Evolutionary conservation across 1,140 invertebrate genomes (phyloP).

Genomic region (Diuraphis noxia): DNA sequence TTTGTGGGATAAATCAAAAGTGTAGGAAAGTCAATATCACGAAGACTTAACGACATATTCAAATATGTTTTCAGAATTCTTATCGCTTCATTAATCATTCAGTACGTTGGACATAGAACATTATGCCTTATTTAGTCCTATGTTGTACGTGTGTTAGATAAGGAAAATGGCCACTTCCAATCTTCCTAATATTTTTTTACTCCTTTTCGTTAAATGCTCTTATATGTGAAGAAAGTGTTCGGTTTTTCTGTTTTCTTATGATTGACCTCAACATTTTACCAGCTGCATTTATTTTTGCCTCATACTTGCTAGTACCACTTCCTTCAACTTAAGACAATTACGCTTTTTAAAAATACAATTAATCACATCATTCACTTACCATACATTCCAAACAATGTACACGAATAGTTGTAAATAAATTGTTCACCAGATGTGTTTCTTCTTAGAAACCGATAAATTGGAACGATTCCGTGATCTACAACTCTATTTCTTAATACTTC

Average conservation of each 20-base stretch:
- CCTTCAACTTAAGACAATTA: background rate
- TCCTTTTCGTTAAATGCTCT: background rate
- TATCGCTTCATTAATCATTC: too few relatives aligned
- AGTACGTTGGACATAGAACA: too few relatives aligned
- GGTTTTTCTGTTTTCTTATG: background rate
- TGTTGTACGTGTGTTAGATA: too few relatives aligned
- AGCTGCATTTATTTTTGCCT: constrained; percentile 20
- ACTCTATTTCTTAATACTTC: background rate
- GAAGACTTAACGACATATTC: too few relatives aligned
- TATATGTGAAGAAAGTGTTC: constrained; percentile 18
- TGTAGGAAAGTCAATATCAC: too few relatives aligned
- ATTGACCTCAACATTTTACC: constrained; percentile 21
- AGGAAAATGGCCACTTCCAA: too few relatives aligned
- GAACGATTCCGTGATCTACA: background rate
- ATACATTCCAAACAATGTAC: constrained; percentile 42
- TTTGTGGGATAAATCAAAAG: too few relatives aligned
- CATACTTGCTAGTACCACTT: background rate
- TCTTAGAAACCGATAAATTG: background rate
- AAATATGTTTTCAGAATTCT: too few relatives aligned
- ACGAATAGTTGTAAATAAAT: constrained; percentile 23
- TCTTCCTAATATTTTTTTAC: background rate
- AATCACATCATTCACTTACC: background rate
- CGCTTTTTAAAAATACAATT: background rate
- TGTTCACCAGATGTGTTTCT: background rate
- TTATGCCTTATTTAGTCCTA: too few relatives aligned